Evolutionary conservation across 2,888 invertebrate species (phyloP).

Genomic region (Cinara cedri): DNA sequence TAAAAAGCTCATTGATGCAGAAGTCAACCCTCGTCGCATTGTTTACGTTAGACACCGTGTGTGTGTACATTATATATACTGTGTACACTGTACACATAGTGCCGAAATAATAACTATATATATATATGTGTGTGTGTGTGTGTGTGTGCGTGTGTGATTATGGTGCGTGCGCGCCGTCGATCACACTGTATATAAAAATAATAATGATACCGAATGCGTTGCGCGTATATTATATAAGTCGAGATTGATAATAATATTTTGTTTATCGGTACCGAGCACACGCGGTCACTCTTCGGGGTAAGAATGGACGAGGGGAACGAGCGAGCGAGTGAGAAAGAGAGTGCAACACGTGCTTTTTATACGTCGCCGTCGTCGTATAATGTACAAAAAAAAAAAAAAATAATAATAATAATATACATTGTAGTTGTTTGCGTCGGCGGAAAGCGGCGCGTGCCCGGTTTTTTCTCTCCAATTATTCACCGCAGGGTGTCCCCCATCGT

Average conservation of each 20-base stretch:
- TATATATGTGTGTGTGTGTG: background rate
- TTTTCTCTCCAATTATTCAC: conserved; percentile 51
- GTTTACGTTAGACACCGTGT: conserved; percentile 21
- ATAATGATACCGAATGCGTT: background rate
- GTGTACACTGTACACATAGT: background rate
- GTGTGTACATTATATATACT: no score
- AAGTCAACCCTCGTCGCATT: conserved; percentile 38
- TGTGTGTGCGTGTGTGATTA: background rate
- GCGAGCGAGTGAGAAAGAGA: no score
- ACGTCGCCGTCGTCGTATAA: no score
- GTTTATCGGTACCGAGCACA: conserved; percentile 22
- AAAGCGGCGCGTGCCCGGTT: conserved; percentile 45
- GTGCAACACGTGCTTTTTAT: conserved; percentile 42
- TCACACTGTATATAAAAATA: background rate
- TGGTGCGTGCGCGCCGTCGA: background rate
- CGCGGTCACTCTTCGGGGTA: background rate
- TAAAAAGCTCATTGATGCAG: conserved; percentile 47
- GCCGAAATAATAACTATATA: conserved; percentile 1
- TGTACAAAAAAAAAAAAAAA: no score
- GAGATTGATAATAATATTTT: conserved; percentile 34
- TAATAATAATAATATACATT: background rate
- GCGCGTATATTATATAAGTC: background rate
- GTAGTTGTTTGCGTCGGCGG: conserved; percentile 52
- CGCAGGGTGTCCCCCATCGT: conserved; percentile 45
- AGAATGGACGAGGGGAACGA: background rate